Conservation (phyloP, 2,888 invertebrate species). For the Napeogenes inachia region DNA sequence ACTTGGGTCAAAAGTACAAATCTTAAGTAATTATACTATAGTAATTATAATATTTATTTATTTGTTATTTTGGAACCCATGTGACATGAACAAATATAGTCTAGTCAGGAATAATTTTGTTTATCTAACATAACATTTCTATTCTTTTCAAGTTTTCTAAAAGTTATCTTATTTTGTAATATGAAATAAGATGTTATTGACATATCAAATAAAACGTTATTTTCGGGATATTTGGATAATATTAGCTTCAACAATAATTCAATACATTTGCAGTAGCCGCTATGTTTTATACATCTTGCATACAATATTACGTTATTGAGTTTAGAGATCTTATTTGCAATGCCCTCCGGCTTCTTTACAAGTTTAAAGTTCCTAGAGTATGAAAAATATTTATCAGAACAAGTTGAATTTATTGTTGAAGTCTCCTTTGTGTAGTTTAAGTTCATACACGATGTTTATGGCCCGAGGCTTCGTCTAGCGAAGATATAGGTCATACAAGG, state of each 20-base stretch:
- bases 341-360: constrained; percentile 3
- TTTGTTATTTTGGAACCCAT: too few relatives aligned
- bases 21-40: too few relatives aligned
- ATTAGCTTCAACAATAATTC: neutral
- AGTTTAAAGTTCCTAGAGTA: constrained; percentile 3
- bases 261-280: neutral
- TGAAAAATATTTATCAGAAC: constrained; percentile 1
- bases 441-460: neutral
- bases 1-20: too few relatives aligned
- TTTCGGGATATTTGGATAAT: neutral
- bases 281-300: constrained; percentile 2
- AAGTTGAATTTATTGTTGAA: constrained; percentile 6
- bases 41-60: too few relatives aligned
- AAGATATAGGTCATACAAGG: neutral
- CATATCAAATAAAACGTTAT: neutral
- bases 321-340: neutral
- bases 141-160: too few relatives aligned
- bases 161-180: too few relatives aligned
- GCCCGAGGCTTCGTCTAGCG: constrained; percentile 1
- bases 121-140: too few relatives aligned
- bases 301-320: neutral
- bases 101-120: too few relatives aligned
- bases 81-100: too few relatives aligned
- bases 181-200: too few relatives aligned
- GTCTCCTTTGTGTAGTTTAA: constrained; percentile 4